Base-by-base conservation (phyloP, 2,888 invertebrate species). In the Campaea margaritaria region DNA sequence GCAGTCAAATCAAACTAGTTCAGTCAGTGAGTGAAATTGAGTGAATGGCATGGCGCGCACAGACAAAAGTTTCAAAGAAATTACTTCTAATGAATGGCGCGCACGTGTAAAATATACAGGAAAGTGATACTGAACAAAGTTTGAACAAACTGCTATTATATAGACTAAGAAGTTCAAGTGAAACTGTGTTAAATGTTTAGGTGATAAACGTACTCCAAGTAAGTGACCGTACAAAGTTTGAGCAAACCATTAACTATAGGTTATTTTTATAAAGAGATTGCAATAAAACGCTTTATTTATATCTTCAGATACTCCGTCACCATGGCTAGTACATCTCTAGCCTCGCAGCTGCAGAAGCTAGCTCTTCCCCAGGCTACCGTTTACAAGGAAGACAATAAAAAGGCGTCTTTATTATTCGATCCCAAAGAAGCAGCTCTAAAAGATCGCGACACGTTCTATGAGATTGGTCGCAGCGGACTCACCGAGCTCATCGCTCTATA, bases 371-470 rank as follows among this genome's bases (percentile, higher is more conserved):
- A 98, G 82, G 95, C 97, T 0, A 85, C 93, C 2, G 80, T 95
- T 4, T 87, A 96, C 34, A 86, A 93, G 50, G 95, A 95, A 75
- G 94, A 94, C 56, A 96, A 95, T 72, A 95, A 94, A 73, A 94
- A 95, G 46, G 94, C 96, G 11, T 99, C 99, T 0, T 93, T 99
- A 69, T 88, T 99, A 0, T 99, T 99, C 82, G 96, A 97, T 76
- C 95, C 96, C 0, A 96, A 96, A 78, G 98, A 98, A 85, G 99
- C 99, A 0, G 97, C 98, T 0, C 94, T 94, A 42, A 95, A 98
- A 74, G 97, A 97, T 75, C 94, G 95, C 49, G 96, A 97, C 67
- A 96, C 96, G 0, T 96, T 98, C 69, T 97, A 95, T 83, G 96
- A 97, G 78, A 95, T 99, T 51, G 99, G 98, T 86, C 73, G 95